Conservation (phyloP, 1,140 invertebrate species). For the Drosophila saltans region DNA sequence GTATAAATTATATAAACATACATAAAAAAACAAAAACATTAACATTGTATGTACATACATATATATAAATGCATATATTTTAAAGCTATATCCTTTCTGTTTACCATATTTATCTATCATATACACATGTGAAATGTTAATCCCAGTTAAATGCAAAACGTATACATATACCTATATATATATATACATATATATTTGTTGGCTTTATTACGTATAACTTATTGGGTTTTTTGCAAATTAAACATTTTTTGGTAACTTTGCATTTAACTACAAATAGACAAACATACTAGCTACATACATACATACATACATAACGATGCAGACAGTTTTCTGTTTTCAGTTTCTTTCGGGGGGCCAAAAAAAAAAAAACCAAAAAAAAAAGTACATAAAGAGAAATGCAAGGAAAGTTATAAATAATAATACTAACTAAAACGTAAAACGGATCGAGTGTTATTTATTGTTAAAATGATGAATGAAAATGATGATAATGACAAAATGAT, state of each 20-base stretch:
- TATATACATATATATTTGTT: not conserved
- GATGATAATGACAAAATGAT: not conserved
- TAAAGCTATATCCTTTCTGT: slow-evolving; percentile 50
- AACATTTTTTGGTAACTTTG: not conserved
- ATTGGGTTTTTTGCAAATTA: slow-evolving; percentile 1
- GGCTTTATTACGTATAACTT: not conserved
- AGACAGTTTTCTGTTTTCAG: slow-evolving; percentile 58
- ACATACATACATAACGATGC: slow-evolving; percentile 66
- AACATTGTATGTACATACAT: slow-evolving; percentile 25
- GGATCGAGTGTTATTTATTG: slow-evolving; percentile 49
- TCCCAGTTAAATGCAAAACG: slow-evolving; percentile 21
- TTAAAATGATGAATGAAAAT: not conserved
- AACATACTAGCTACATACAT: slow-evolving; percentile 19
- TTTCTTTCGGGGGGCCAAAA: slow-evolving; percentile 80
- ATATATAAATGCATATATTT: slow-evolving; percentile 50
- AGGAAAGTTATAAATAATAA: slow-evolving; percentile 40
- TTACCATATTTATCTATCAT: slow-evolving; percentile 37
- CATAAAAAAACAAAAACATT: slow-evolving; percentile 6
- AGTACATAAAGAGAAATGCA: slow-evolving; percentile 15
- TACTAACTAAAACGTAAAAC: slow-evolving; percentile 33
- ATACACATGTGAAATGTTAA: slow-evolving; percentile 47
- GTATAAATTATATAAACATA: slow-evolving; percentile 49
- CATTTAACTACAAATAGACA: slow-evolving; percentile 6
- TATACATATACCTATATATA: not conserved
- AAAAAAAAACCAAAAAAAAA: slow-evolving; percentile 34